Conservation (phyloP, 2,113 vertebrate species). For the Albula goreensis region DNA sequence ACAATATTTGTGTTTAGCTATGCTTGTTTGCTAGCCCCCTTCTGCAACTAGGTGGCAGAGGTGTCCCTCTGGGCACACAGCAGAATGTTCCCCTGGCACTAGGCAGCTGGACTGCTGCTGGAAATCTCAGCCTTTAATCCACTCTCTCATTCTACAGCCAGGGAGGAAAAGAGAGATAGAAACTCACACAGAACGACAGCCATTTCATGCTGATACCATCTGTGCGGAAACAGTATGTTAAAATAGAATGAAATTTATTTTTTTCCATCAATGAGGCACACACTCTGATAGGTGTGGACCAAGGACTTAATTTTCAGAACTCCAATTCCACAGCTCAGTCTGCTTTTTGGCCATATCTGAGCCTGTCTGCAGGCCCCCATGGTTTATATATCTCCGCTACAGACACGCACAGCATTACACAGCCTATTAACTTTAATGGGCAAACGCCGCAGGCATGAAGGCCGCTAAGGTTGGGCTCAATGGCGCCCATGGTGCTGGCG, state of each 20-base stretch:
- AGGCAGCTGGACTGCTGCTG: neutral
- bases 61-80: neutral
- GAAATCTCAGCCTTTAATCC: constrained; percentile 3
- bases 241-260: neutral
- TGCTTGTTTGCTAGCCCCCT: neutral
- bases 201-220: constrained; percentile 3
- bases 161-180: neutral
- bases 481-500: neutral
- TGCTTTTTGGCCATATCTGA: neutral
- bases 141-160: neutral
- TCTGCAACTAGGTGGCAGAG: constrained; percentile 14
- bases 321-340: neutral
- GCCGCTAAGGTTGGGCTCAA: neutral
- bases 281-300: neutral
- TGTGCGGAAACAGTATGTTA: neutral
- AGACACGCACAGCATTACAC: neutral
- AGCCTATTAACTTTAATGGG: constrained; percentile 15
- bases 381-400: neutral
- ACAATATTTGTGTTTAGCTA: neutral
- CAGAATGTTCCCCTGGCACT: neutral
- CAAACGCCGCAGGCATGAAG: neutral
- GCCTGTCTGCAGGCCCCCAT: neutral
- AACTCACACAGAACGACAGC: neutral
- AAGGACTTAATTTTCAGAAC: neutral
- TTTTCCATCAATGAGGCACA: neutral